These are phyloP conservation scores for Urophycis tenuis DNA, from an alignment of 2,797 vertebrate genomes.

Conservation along the genomic window DNA sequence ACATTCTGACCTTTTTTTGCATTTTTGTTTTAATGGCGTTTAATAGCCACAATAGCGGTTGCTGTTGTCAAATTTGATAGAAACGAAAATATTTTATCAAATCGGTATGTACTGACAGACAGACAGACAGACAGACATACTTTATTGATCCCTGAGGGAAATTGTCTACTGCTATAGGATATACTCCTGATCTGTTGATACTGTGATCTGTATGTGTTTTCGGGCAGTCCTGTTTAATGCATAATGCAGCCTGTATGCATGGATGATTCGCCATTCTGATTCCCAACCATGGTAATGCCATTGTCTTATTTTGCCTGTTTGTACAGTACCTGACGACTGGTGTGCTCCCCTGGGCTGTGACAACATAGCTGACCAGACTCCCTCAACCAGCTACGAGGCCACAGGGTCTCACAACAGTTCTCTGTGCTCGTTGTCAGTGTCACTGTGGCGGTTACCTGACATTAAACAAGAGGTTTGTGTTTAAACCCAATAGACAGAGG, in stretches of 20 bases:
- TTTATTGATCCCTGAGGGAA: too few relatives aligned
- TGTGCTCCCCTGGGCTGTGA: slow-evolving; percentile 52
- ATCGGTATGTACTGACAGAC: too few relatives aligned
- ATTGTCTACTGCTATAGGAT: too few relatives aligned
- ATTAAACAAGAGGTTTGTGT: slow-evolving; percentile 54
- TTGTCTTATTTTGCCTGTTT: slow-evolving; percentile 8
- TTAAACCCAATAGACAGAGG: neutral
- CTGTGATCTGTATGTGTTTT: neutral
- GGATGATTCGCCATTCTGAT: neutral
- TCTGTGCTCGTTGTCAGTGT: slow-evolving; percentile 46
- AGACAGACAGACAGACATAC: too few relatives aligned
- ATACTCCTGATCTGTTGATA: neutral
- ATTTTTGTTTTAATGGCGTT: too few relatives aligned
- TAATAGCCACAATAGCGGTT: too few relatives aligned
- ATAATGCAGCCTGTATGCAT: neutral
- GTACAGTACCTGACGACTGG: slow-evolving; percentile 58
- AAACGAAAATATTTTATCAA: too few relatives aligned
- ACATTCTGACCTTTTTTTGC: neutral
- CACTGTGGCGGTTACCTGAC: slow-evolving; percentile 42
- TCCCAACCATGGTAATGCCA: neutral
- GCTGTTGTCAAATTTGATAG: too few relatives aligned
- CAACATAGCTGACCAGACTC: neutral
- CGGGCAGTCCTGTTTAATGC: neutral
- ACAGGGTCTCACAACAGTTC: slow-evolving; percentile 32
- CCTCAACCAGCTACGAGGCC: slow-evolving; percentile 6